Base-by-base conservation (phyloP, 2,888 invertebrate genomes). In the Anodontia alba region DNA sequence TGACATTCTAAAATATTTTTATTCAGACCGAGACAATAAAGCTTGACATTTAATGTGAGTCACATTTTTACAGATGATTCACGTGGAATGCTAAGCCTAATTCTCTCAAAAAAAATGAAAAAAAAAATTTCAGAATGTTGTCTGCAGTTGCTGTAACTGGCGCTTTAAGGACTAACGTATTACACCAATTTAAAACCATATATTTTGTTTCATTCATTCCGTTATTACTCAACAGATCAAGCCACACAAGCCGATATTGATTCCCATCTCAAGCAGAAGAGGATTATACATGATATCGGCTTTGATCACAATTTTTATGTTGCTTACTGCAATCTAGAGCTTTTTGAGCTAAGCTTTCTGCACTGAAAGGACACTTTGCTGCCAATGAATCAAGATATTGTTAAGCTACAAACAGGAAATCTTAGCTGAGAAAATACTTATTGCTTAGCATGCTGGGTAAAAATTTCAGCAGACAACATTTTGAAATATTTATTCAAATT, bases 251-350 rank as follows among this genome's bases (percentile, higher is more conserved):
- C 26, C 33, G 12, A 5, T 33, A 62, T 62, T 33, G 62, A 62
- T 62, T 26, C 10, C 7, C 5, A 33, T 62, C 33, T 33, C 17
- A 62, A 62, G 62, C 62, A 62, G 62, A 62, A 33, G 62, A 31
- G 62, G 62, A 62, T 62, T 62, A 62, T 2, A 20, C n/a, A 46
- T 3, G 15, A 3, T 54, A 54, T 54, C 17, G 5, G 62, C 33
- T 62, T 62, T 62, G 62, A 62, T 62, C 62, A 62, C 33, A 33
- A 33, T 62, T 33, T 62, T 62, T 33, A 62, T 62, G 62, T 62
- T 62, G 62, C 33, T 33, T 33, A 33, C 33, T 20, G 33, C 17
- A 31, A 62, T 33, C 33, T 20, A 33, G 33, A 17, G 54, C 29
- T 62, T 23, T 31, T 33, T n/a, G n/a, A 62, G 15, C 33, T 62